Base-by-base conservation (phyloP, 1,140 invertebrate genomes). In the Meteorus sp. region DNA sequence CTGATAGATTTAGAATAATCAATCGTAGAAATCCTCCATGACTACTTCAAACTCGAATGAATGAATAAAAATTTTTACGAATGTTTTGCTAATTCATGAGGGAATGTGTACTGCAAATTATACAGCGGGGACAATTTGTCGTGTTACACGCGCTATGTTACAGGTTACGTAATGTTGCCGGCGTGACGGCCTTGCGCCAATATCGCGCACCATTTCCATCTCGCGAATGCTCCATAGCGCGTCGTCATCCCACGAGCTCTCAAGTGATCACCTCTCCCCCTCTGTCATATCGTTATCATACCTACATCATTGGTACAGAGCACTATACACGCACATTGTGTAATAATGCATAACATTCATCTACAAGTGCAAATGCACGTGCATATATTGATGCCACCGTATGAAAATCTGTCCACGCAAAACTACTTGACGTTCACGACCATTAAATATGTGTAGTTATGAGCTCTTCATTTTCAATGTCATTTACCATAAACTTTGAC, bases 141-240 rank as follows among this genome's bases (percentile, higher is more conserved):
- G 29, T 15, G 41, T n/a, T n/a, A n/a, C n/a, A 48, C 25, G 44
- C 20, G 17, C 41, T 23, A 15, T 57, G 44, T 9, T 17, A 51
- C 45, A 58, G 47, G 56, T 58, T 58, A 58, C 56, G 56, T 37
- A 58, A 58, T 58, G 47, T 27, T 51, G 56, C 19, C 33, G 47
- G 45, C 23, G 31, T 51, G 29, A 58, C 47, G 56, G 56, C 56
- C 56, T 48, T 58, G 56, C 56, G 47, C 37, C 56, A 58, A 58
- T 58, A 45, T 58, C 56, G 48, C 56, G 56, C 56, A 58, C 43
- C 45, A 39, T 50, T 39, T 57, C 33, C 27, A 51, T 33, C 47
- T 51, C 27, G 45, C n/a, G n/a, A n/a, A n/a, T n/a, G n/a, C 33
- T 45, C 45, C 25, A 39, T 39, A 57, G 54, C 29, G 33, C 39